These are phyloP conservation scores for Tenebrio molitor DNA, from an alignment of 1,140 invertebrate species.

Conservation along the genomic window DNA sequence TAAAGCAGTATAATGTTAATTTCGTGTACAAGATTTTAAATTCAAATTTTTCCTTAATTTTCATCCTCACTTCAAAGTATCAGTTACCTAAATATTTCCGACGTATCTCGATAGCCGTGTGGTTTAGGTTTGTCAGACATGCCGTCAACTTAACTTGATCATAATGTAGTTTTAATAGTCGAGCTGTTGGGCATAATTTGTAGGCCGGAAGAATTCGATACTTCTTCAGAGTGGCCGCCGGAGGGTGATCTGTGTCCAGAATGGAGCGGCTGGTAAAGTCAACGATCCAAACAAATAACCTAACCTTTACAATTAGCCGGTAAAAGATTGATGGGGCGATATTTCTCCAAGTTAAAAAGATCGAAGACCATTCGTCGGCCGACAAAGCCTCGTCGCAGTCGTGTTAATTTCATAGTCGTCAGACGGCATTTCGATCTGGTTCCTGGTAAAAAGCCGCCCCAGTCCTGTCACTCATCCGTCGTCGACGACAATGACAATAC, in stretches of 20 bases:
- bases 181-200: too few species aligned
- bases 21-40: too few species aligned
- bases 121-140: too few species aligned
- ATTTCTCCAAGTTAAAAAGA: conserved; percentile 41
- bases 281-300: conserved; percentile 29
- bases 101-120: too few species aligned
- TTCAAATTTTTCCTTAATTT: too few species aligned
- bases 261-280: neutral
- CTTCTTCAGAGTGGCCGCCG: too few species aligned
- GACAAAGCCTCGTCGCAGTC: conserved; percentile 3
- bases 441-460: conserved; percentile 24
- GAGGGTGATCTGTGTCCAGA: neutral
- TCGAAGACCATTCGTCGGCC: conserved; percentile 14
- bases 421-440: conserved; percentile 22
- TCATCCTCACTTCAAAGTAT: too few species aligned
- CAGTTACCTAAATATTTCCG: too few species aligned
- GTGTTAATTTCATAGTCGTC: conserved; percentile 38
- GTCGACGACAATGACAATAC: conserved; percentile 25
- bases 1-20: too few species aligned
- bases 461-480: conserved; percentile 31
- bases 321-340: conserved; percentile 34
- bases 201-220: too few species aligned
- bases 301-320: conserved; percentile 35
- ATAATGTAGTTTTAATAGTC: too few species aligned
- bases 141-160: too few species aligned